These are phyloP conservation scores for Drosophila cracens DNA, from an alignment of 2,888 invertebrate species.

Conservation along the genomic window DNA sequence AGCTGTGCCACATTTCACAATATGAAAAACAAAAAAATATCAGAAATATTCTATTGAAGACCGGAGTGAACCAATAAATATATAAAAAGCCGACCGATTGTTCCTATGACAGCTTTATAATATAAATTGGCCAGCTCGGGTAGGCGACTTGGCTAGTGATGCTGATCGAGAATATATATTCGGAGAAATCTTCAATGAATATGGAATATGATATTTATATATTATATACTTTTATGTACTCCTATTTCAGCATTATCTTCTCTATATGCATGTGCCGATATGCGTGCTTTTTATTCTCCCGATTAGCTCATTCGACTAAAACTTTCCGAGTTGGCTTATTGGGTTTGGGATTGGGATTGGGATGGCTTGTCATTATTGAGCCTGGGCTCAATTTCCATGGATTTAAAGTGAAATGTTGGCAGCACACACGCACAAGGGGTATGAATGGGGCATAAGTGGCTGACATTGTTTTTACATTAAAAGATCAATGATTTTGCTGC, in stretches of 20 bases:
- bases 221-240: background rate
- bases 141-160: too few relatives aligned
- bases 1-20: slow-evolving; percentile 9
- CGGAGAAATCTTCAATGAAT: background rate
- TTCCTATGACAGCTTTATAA: background rate
- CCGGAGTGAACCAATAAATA: background rate
- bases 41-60: background rate
- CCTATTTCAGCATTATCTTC: background rate
- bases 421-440: slow-evolving; percentile 25
- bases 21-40: background rate
- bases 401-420: slow-evolving; percentile 59
- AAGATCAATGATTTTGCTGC: slow-evolving; percentile 78
- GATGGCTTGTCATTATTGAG: slow-evolving; percentile 7
- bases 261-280: background rate
- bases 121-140: too few relatives aligned
- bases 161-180: background rate
- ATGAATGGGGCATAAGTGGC: slow-evolving; percentile 73
- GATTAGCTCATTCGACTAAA: background rate
- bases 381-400: slow-evolving; percentile 42
- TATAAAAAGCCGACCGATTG: background rate
- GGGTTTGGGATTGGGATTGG: background rate
- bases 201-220: background rate
- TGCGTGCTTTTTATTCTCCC: background rate
- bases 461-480: slow-evolving; percentile 80
- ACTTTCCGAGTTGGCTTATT: background rate